These are phyloP conservation scores for Saccopteryx leptura DNA, from an alignment of 2,113 vertebrate species.

Conservation along the genomic window DNA sequence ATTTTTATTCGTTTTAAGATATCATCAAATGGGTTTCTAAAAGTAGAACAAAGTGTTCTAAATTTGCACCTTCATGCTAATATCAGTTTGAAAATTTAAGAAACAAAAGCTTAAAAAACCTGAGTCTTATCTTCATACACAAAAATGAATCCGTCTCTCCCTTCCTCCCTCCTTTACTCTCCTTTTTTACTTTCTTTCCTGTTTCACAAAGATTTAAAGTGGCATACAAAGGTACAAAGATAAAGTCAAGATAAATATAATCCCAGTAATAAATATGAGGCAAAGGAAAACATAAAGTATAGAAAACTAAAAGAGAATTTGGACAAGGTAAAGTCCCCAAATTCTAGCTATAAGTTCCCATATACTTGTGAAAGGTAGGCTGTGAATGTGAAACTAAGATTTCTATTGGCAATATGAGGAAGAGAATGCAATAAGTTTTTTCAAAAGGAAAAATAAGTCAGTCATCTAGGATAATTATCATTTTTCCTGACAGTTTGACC, in stretches of 20 bases:
- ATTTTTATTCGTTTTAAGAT: slow-evolving; percentile 55
- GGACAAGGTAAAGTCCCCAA: background rate
- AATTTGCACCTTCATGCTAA: slow-evolving; percentile 8
- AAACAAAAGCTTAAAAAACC: background rate
- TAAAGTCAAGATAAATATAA: slow-evolving; percentile 14
- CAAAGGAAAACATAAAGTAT: background rate
- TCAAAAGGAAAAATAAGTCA: background rate
- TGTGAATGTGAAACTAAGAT: background rate
- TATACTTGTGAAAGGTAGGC: background rate
- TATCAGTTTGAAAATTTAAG: slow-evolving; percentile 38
- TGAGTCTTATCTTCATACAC: background rate
- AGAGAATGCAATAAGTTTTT: background rate
- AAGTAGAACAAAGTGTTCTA: slow-evolving; percentile 11
- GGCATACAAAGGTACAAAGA: background rate
- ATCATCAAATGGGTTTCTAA: background rate
- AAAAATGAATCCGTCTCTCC: background rate
- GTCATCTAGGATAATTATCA: background rate
- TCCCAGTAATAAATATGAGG: background rate
- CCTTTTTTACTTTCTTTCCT: background rate
- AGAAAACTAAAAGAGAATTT: slow-evolving; percentile 7
- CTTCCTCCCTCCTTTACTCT: background rate
- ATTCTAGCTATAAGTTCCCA: background rate
- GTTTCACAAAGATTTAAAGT: slow-evolving; percentile 51
- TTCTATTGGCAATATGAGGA: background rate
- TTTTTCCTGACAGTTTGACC: background rate